Percentiles rank a stretch among this genome's conserved stretches.
Evolutionary conservation across 2,888 invertebrate genomes (phyloP).

Genomic region (Pilophorus perplexus): DNA sequence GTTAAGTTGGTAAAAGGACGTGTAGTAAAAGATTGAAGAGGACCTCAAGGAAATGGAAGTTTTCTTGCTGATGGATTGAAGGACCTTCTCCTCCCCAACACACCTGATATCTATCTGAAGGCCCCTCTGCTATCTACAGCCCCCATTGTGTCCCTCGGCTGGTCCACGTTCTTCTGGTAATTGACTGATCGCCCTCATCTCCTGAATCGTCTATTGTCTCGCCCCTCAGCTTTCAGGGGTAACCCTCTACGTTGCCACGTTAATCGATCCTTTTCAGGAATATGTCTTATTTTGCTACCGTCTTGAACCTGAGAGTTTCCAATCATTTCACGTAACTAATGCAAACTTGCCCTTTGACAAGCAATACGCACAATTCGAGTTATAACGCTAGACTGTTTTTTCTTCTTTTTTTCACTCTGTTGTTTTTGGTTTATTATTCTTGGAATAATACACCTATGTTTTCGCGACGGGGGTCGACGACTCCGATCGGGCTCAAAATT

Average conservation of each 20-base stretch:
- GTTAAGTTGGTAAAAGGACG: constrained; percentile 28
- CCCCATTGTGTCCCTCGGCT: not conserved
- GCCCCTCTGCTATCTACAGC: not conserved
- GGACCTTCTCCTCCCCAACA: constrained; percentile 31
- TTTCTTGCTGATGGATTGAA: constrained; percentile 39
- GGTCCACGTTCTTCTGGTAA: constrained; percentile 6
- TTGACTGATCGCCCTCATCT: constrained; percentile 37
- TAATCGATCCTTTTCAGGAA: not conserved
- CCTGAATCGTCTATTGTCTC: constrained; percentile 24
- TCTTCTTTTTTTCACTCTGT: too few species aligned
- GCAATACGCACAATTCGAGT: too few species aligned
- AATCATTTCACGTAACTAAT: too few species aligned
- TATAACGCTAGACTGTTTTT: too few species aligned
- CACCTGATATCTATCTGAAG: constrained; percentile 39
- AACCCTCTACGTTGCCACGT: not conserved
- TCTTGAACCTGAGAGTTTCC: too few species aligned
- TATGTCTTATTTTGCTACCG: too few species aligned
- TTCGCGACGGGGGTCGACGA: too few species aligned
- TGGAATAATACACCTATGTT: too few species aligned
- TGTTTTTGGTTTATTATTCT: too few species aligned
- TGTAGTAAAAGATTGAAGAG: constrained; percentile 33
- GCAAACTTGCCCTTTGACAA: too few species aligned
- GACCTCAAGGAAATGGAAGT: constrained; percentile 33
- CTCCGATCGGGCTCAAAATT: too few species aligned
- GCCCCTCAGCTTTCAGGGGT: not conserved